phyloP scores from a whole-genome alignment of 2,113 vertebrate species.

The Scomber colias region DNA sequence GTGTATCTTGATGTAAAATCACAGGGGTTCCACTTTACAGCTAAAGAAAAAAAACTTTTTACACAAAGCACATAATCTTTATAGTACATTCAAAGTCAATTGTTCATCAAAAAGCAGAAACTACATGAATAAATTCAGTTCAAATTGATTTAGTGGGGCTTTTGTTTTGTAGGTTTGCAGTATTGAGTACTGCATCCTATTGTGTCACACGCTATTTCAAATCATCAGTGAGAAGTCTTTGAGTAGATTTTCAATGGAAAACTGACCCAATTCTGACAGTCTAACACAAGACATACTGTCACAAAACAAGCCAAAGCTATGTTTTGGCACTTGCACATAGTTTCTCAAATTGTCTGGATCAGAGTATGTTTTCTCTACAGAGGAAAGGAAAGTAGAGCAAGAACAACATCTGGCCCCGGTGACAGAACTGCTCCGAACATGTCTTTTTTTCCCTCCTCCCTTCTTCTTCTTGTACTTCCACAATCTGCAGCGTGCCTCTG shows the following conservation, averaged over 20 bases:
- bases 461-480: constrained; percentile 1
- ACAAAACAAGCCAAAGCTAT: constrained; percentile 60
- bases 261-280: constrained; percentile 79
- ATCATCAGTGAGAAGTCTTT: constrained; percentile 45
- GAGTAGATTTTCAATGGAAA: constrained; percentile 57
- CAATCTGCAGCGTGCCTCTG: constrained; percentile 39
- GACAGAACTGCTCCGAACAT: constrained; percentile 64
- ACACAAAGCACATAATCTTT: not conserved
- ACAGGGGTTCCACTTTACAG: not conserved
- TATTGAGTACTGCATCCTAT: constrained; percentile 19
- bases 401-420: constrained; percentile 72
- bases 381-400: constrained; percentile 76
- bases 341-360: constrained; percentile 70
- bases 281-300: constrained; percentile 56
- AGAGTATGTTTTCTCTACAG: constrained; percentile 67
- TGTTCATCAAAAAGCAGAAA: not conserved
- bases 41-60: not conserved
- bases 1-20: not conserved
- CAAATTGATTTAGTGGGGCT: not conserved
- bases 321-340: constrained; percentile 62
- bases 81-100: not conserved
- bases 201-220: constrained; percentile 44
- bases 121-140: not conserved
- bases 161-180: constrained; percentile 23
- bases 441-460: not conserved